Evolutionary conservation across 1,140 invertebrate genomes (phyloP), one percentile per base, ranked within the genome.

Genomic region (Hetaerina americana): DNA sequence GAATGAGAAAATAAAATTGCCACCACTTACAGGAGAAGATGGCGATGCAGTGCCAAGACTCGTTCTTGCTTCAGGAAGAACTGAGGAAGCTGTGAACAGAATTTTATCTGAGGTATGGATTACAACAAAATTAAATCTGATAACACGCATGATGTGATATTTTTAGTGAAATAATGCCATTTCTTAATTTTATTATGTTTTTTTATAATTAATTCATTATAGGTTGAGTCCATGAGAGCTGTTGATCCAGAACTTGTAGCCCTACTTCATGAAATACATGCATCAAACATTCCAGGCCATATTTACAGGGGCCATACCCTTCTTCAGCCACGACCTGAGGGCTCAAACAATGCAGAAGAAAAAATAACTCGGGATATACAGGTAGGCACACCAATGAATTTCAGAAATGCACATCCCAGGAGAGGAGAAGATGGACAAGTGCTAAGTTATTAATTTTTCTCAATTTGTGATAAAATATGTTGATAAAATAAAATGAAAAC

Each of bases 11-110:
- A 70, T 81, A 0, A 84, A 86, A 15, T 83, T 82, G 8, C 70
- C 76, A 6, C 83, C 85, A 0, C 73, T 78, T 3, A 84, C 87
- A 71, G 78, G 83, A 72, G 71, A 87, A n/a, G 40, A n/a, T 18
- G 40, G 40, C 15, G 40, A 57, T 57, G 22, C 2, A 3, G 10
- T 57, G 15, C 87, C 87, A 0, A 80, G 89, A 73, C 76, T 93
- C n/a, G 83, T 90, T 1, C 79, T 82, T 0, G 84, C 84, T 40
- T 87, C 87, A 72, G 88, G 88, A 24, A 83, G 92, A 73, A 91
- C 89, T 27, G 85, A 90, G 77, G 85, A 93, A 72, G 88, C 90
- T 2, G 85, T 96, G 0, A 81, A 87, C 40, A 78, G 78, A 68
- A 82, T 96, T 57, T 81, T 96, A 6, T 81, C 88, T 72, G 85